These are phyloP conservation scores for Rhombomys opimus DNA, from an alignment of 2,113 vertebrate genomes.

Conservation along the genomic window DNA sequence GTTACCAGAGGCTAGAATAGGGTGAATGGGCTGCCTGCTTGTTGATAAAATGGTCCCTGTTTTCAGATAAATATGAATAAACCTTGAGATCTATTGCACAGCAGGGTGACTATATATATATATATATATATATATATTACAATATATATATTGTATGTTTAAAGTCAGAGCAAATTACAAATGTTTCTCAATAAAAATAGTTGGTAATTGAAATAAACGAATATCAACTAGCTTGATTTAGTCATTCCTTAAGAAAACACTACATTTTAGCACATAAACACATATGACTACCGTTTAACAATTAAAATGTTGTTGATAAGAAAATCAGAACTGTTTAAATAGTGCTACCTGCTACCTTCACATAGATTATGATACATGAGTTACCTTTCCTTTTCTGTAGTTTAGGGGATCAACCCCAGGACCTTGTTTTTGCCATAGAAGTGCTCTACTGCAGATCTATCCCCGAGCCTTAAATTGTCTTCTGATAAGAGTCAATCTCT, in stretches of 20 bases:
- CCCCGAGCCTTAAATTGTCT: not conserved
- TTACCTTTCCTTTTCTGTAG: not conserved
- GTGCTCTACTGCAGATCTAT: not conserved
- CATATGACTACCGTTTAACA: not conserved
- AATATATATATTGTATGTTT: not conserved
- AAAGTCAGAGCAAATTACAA: not conserved
- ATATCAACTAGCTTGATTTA: not conserved
- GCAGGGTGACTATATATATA: not conserved
- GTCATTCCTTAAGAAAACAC: not conserved
- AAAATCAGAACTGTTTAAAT: not conserved
- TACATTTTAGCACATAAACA: not conserved
- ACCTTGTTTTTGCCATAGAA: not conserved
- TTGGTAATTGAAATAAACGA: not conserved
- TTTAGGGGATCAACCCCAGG: not conserved
- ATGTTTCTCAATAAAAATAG: not conserved
- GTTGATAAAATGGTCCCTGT: not conserved
- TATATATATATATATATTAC: not conserved
- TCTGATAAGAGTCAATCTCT: not conserved
- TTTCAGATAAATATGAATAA: not conserved
- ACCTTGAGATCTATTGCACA: not conserved
- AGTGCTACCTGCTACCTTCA: not conserved
- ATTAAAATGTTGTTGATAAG: not conserved
- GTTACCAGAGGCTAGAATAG: not conserved
- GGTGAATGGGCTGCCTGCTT: not conserved
- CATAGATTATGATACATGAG: not conserved